Conservation (phyloP, 2,797 vertebrate species). For the Champsocephalus gunnari region DNA sequence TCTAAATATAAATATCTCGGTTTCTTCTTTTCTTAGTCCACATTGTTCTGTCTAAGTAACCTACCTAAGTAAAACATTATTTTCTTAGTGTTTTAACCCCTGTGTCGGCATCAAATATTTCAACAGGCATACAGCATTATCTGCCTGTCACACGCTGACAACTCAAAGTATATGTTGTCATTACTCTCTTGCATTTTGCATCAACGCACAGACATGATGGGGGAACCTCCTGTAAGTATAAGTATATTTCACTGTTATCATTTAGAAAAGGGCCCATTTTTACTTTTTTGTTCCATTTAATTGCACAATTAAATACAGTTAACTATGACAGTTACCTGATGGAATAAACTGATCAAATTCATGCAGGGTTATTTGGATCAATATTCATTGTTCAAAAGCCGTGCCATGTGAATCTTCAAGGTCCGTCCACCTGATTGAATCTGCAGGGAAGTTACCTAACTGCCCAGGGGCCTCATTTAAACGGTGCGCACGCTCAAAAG, state of each 20-base stretch:
- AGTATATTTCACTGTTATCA: not conserved
- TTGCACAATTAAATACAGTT: too few species aligned
- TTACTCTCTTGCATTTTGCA: too few species aligned
- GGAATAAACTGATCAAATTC: not conserved
- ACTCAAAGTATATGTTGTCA: not conserved
- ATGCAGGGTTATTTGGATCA: not conserved
- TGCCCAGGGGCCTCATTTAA: too few species aligned
- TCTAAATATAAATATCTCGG: too few species aligned
- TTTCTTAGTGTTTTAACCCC: constrained; percentile 3
- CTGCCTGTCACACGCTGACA: constrained; percentile 10
- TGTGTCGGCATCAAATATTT: constrained; percentile 9
- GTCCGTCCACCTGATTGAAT: not conserved
- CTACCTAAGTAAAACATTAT: too few species aligned
- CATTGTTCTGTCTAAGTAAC: too few species aligned
- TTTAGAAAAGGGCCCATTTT: too few species aligned
- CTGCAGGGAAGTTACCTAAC: not conserved
- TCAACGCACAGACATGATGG: too few species aligned
- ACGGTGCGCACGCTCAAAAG: too few species aligned
- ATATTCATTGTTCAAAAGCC: not conserved
- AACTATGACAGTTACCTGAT: not conserved
- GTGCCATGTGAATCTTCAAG: not conserved
- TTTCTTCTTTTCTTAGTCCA: too few species aligned
- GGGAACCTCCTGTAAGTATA: too few species aligned
- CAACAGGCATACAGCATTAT: constrained; percentile 24
- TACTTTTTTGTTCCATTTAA: too few species aligned